Conservation (phyloP, 2,888 invertebrate species). For the Lasioglossum malachurum region DNA sequence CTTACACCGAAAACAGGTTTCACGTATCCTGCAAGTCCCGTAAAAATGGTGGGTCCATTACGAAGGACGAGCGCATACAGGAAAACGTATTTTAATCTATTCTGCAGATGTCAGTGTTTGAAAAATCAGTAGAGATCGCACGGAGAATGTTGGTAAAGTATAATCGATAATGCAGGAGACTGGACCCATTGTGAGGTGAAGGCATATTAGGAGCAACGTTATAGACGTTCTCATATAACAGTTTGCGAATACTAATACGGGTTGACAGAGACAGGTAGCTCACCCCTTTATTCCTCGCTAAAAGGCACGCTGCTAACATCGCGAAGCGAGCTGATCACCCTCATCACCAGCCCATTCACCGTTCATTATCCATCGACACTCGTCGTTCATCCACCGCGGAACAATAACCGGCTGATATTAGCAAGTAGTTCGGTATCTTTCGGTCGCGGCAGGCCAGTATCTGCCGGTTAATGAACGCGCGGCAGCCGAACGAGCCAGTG, state of each 20-base stretch:
- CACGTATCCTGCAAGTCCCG: background rate
- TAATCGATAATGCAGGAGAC: background rate
- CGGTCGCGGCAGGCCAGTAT: conserved; percentile 49
- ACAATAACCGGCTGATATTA: conserved; percentile 26
- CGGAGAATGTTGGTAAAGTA: background rate
- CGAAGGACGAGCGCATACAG: background rate
- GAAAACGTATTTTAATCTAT: no score
- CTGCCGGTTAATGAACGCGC: conserved; percentile 63
- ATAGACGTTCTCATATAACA: background rate
- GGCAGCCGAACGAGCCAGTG: conserved; percentile 32
- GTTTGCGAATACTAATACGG: background rate
- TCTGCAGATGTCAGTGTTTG: no score
- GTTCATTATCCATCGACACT: background rate
- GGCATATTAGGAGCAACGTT: background rate
- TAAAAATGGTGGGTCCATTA: background rate
- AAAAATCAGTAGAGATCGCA: background rate
- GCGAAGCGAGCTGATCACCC: background rate
- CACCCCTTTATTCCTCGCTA: background rate
- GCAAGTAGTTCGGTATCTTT: conserved; percentile 48
- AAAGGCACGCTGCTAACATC: background rate
- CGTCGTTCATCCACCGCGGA: conserved; percentile 1
- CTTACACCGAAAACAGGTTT: background rate
- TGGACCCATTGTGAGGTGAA: background rate
- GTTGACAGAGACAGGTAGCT: background rate
- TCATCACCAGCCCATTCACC: background rate